Percentiles rank a stretch among this genome's conserved stretches.
Evolutionary conservation across 2,113 vertebrate genomes (phyloP).

Genomic region (Vulpes vulpes): DNA sequence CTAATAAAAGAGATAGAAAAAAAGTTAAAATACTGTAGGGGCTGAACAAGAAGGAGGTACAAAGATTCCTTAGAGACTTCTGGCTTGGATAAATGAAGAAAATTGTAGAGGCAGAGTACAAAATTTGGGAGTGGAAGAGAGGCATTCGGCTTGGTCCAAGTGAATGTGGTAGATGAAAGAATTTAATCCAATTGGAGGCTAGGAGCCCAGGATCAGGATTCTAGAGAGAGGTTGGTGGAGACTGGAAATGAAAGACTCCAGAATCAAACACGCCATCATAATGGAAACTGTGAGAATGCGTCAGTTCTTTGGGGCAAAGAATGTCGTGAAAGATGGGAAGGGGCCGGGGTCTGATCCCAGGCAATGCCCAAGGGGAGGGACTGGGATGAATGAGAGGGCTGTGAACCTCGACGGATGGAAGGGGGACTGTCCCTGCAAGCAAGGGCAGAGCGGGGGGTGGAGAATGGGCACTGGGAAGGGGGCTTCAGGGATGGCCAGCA

Average conservation of each 20-base stretch:
- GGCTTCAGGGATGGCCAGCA: not conserved
- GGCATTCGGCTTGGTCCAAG: not conserved
- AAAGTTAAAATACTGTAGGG: not conserved
- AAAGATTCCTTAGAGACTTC: not conserved
- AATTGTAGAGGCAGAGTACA: not conserved
- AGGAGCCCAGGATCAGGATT: slow-evolving; percentile 21
- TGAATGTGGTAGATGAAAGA: not conserved
- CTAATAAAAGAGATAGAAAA: not conserved
- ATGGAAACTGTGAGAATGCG: not conserved
- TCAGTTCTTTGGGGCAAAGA: not conserved
- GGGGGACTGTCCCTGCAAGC: not conserved
- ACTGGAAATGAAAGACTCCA: not conserved
- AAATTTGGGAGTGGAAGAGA: not conserved
- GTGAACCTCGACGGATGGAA: not conserved
- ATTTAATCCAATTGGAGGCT: not conserved
- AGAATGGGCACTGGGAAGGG: not conserved
- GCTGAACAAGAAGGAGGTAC: not conserved
- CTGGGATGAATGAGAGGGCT: not conserved
- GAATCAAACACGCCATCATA: not conserved
- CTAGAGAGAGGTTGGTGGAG: not conserved
- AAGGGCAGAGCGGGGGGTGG: not conserved
- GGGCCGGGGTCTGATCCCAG: not conserved
- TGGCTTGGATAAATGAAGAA: not conserved
- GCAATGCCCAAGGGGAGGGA: rapidly evolving
- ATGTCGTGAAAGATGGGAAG: not conserved